A percentile compares a stretch with the other conserved stretches of the same genome.
Evolutionary conservation across 2,113 vertebrate genomes (phyloP).

Genomic region (Microtus ochrogaster): DNA sequence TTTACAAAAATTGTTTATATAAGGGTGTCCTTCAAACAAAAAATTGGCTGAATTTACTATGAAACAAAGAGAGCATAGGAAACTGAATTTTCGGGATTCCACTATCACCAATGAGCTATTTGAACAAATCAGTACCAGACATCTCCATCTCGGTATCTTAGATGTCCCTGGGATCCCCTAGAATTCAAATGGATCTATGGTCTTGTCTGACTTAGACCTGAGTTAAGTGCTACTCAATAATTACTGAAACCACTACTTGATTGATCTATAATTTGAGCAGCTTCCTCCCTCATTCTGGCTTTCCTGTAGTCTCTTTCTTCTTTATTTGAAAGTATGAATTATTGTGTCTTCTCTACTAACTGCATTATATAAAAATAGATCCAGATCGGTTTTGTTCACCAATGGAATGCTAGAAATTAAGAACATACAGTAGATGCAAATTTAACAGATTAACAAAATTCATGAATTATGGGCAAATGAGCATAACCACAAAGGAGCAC

Average conservation of each 20-base stretch:
- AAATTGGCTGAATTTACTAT: neutral
- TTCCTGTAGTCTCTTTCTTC: neutral
- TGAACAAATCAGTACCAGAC: neutral
- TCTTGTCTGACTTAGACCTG: neutral
- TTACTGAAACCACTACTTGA: neutral
- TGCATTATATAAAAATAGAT: slow-evolving; percentile 11
- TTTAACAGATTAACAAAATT: slow-evolving; percentile 26
- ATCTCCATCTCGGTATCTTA: neutral
- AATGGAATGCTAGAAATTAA: neutral
- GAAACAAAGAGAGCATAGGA: neutral
- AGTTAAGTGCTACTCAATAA: neutral
- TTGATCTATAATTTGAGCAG: neutral
- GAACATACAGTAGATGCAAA: neutral
- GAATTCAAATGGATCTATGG: neutral
- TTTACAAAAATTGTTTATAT: neutral
- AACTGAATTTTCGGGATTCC: neutral
- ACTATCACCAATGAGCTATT: neutral
- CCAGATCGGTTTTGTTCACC: neutral
- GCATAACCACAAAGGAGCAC: neutral
- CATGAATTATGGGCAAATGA: neutral
- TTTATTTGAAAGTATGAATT: slow-evolving; percentile 28
- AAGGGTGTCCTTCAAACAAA: neutral
- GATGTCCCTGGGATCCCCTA: neutral
- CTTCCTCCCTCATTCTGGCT: neutral
- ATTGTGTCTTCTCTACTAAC: slow-evolving; percentile 3